Evolutionary conservation across 2,888 invertebrate genomes (phyloP).

Genomic region (Noctua janthe): DNA sequence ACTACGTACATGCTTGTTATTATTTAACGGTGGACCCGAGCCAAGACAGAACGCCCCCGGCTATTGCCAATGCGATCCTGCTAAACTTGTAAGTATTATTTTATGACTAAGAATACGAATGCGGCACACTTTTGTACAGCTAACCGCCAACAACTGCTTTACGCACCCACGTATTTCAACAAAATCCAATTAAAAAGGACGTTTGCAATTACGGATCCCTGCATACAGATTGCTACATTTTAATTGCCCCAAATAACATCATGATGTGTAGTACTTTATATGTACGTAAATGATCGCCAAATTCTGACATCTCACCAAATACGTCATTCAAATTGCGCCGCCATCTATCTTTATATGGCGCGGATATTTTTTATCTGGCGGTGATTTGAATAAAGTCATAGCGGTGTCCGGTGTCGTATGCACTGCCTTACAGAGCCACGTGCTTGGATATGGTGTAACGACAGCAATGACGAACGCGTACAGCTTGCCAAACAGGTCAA

Average conservation of each 20-base stretch:
- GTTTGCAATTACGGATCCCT: conserved; percentile 31
- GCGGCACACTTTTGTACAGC: conserved; percentile 52
- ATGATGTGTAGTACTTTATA: conserved; percentile 40
- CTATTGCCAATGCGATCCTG: conserved; percentile 81
- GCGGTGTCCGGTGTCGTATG: conserved; percentile 80
- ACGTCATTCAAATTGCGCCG: conserved; percentile 79
- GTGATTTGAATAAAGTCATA: conserved; percentile 85
- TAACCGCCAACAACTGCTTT: conserved; percentile 38
- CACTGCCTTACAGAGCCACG: conserved; percentile 79
- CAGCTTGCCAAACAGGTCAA: conserved; percentile 77
- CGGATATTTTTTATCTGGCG: conserved; percentile 74
- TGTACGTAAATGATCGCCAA: conserved; percentile 74
- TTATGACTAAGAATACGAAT: conserved; percentile 72
- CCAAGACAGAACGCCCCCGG: conserved; percentile 82
- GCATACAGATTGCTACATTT: conserved; percentile 52
- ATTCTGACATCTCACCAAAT: conserved; percentile 78
- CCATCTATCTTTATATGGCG: conserved; percentile 75
- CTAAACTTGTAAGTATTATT: conserved; percentile 80
- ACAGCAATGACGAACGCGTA: conserved; percentile 79
- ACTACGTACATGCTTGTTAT: conserved; percentile 83
- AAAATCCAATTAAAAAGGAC: conserved; percentile 54
- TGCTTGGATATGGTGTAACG: conserved; percentile 78
- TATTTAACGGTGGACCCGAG: conserved; percentile 84
- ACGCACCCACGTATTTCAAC: conserved; percentile 38
- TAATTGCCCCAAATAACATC: conserved; percentile 64